Conservation (phyloP, 1,140 invertebrate species). For the Chironomus tepperi region DNA sequence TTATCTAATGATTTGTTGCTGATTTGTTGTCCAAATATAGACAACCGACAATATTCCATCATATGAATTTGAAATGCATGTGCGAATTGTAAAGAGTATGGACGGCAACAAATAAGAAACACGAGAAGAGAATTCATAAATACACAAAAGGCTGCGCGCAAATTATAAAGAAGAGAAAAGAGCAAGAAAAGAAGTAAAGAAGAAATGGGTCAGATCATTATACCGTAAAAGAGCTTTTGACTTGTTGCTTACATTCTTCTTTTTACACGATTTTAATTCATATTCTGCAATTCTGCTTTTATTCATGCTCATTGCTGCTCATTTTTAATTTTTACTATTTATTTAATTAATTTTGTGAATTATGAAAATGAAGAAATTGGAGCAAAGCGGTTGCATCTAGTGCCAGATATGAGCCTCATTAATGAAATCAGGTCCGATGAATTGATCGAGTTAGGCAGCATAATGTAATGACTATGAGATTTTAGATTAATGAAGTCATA, state of each 20-base stretch:
- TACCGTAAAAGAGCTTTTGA: slow-evolving; percentile 7
- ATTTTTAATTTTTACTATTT: not conserved
- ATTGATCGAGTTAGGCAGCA: no score
- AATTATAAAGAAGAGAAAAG: not conserved
- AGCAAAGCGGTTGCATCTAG: no score
- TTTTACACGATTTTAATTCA: not conserved
- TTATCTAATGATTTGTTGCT: not conserved
- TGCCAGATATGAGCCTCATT: no score
- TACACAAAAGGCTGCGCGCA: not conserved
- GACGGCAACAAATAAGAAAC: no score
- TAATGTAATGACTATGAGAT: no score
- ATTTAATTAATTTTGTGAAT: not conserved
- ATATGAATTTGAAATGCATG: no score
- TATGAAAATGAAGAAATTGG: no score
- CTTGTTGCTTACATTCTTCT: slow-evolving; percentile 12
- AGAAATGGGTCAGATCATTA: slow-evolving; percentile 7
- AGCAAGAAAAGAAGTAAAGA: not conserved
- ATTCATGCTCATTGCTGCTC: not conserved
- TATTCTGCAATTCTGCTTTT: not conserved
- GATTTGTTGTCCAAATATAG: slow-evolving; percentile 1
- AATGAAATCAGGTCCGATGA: no score
- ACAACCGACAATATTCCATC: not conserved
- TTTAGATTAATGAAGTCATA: no score
- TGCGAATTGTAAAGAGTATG: not conserved
- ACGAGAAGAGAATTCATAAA: not conserved